phyloP scores from a whole-genome alignment of 2,113 vertebrate species.

The Charadrius vociferus region DNA sequence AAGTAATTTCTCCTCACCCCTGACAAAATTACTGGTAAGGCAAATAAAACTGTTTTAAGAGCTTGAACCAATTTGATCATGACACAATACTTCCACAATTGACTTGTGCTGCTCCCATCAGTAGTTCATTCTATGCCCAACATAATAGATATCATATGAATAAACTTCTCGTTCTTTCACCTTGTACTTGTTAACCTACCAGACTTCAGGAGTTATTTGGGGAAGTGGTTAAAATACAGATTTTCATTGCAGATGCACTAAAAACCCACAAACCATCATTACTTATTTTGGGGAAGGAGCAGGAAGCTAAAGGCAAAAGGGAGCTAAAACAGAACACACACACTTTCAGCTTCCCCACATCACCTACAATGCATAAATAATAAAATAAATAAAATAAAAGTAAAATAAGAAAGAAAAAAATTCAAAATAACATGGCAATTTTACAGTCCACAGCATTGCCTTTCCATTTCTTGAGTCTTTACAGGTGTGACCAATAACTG shows the following conservation, averaged over 20 bases:
- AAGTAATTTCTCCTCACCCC: not conserved
- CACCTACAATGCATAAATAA: not conserved
- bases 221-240: not conserved
- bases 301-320: not conserved
- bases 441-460: not conserved
- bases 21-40: not conserved
- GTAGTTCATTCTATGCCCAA: rapidly evolving
- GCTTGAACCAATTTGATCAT: not conserved
- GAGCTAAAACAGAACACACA: not conserved
- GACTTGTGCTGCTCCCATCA: not conserved
- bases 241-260: not conserved
- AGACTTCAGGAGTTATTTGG: not conserved
- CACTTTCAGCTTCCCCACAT: not conserved
- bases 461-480: not conserved
- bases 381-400: not conserved
- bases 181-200: not conserved
- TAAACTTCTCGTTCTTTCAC: not conserved
- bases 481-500: not conserved
- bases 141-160: not conserved
- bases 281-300: not conserved
- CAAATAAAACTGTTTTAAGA: not conserved
- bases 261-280: not conserved
- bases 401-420: not conserved
- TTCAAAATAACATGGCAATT: not conserved
- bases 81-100: not conserved